Percentiles rank a stretch among this genome's conserved stretches.
Conservation (phyloP, 2,113 vertebrate genomes). For the Sinosuthora webbiana region DNA sequence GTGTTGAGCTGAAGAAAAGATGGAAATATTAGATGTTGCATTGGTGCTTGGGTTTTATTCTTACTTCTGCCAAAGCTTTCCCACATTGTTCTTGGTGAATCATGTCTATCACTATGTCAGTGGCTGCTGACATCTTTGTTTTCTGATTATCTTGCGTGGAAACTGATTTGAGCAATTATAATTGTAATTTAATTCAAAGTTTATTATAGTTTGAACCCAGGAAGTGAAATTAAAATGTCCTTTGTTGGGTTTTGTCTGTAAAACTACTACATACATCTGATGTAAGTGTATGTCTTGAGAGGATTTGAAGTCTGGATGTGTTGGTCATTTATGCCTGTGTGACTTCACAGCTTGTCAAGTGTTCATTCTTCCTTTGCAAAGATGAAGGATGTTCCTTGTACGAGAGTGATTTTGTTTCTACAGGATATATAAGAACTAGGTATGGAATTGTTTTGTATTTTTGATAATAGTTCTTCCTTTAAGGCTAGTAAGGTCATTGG, state of each 20-base stretch:
- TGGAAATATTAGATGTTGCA: not conserved
- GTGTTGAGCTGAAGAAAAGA: not conserved
- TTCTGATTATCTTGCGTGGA: not conserved
- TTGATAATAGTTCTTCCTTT: not conserved
- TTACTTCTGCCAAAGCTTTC: not conserved
- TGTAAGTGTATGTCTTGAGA: not conserved
- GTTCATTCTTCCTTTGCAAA: not conserved
- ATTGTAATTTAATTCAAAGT: not conserved
- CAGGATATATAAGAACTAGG: not conserved
- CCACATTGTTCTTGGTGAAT: not conserved
- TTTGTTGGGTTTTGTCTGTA: not conserved
- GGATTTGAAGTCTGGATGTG: not conserved
- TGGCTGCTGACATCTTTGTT: not conserved
- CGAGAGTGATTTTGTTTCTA: not conserved
- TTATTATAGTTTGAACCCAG: not conserved
- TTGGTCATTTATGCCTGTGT: not conserved
- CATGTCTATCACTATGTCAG: not conserved
- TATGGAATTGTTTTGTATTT: not conserved
- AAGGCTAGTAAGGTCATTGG: not conserved
- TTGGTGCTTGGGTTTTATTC: not conserved
- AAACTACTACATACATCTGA: not conserved
- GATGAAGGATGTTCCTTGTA: not conserved
- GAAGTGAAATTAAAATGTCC: not conserved
- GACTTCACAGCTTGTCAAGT: not conserved
- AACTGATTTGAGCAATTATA: not conserved